phyloP scores from a whole-genome alignment of 2,888 invertebrate genomes.

The Nymphalis urticae region DNA sequence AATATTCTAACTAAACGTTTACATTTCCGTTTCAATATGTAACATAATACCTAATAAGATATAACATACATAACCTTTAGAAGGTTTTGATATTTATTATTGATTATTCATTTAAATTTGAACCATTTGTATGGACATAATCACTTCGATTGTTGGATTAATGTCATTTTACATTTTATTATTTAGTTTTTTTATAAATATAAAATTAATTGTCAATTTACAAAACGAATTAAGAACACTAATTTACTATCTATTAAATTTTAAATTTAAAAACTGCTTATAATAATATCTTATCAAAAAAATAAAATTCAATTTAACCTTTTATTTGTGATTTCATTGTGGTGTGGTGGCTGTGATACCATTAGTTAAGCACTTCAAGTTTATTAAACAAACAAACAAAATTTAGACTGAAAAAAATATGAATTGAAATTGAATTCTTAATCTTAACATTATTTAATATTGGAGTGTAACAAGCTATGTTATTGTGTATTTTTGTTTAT shows the following conservation, averaged over 20 bases:
- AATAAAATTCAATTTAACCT: not conserved
- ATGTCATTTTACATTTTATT: slow-evolving; percentile 3
- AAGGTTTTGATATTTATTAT: not conserved
- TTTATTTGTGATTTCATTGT: not conserved
- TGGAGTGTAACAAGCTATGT: no score
- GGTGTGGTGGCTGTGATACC: no score
- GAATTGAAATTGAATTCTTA: no score
- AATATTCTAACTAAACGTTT: not conserved
- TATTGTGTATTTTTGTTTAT: no score
- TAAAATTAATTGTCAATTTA: not conserved
- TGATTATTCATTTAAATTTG: slow-evolving; percentile 4
- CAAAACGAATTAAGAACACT: not conserved
- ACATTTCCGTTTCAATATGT: not conserved
- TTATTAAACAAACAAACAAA: no score
- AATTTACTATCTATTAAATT: not conserved
- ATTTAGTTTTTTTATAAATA: not conserved
- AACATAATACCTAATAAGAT: not conserved
- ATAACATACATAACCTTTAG: not conserved
- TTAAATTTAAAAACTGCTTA: not conserved
- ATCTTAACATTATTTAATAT: no score
- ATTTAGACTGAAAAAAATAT: no score
- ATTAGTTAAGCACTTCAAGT: no score
- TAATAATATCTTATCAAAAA: not conserved
- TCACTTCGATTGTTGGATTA: not conserved
- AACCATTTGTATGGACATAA: not conserved